Conservation (phyloP, 1,140 invertebrate genomes). For the Acyrthosiphon pisum region DNA sequence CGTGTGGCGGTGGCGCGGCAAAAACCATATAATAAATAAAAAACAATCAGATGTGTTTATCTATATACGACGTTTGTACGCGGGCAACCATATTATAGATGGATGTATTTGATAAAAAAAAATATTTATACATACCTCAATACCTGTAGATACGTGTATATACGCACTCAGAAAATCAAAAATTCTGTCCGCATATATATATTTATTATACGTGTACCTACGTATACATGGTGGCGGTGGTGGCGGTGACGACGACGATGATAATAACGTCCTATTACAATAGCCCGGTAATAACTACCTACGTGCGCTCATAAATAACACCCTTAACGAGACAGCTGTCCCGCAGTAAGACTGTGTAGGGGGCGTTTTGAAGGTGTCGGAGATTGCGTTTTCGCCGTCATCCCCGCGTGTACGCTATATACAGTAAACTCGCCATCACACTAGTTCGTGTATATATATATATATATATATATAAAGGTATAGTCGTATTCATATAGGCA, state of each 20-base stretch:
- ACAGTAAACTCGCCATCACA: not conserved
- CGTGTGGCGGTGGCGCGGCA: not conserved
- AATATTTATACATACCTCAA: conserved; percentile 7
- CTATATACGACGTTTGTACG: not conserved
- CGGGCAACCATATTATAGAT: conserved; percentile 1
- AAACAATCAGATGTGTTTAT: conserved; percentile 32
- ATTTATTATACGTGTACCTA: not conserved
- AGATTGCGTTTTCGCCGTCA: conserved; percentile 33
- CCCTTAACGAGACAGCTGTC: conserved; percentile 56
- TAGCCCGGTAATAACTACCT: conserved; percentile 50
- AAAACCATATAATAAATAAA: not conserved
- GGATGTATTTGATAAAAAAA: conserved; percentile 23
- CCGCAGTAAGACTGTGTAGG: conserved; percentile 27
- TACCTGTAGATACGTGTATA: not conserved
- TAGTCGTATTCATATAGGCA: not conserved
- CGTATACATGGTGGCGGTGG: not conserved
- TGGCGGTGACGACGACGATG: not conserved
- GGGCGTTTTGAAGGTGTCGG: conserved; percentile 51
- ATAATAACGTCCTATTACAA: conserved; percentile 55
- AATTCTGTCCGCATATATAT: conserved; percentile 1
- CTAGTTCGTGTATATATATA: not conserved
- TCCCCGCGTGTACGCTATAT: not conserved
- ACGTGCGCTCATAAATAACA: conserved; percentile 54
- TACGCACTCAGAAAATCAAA: conserved; percentile 1
- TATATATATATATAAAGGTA: no score